phyloP scores from a whole-genome alignment of 2,888 invertebrate genomes.

The Chymomyza fuscimana region DNA sequence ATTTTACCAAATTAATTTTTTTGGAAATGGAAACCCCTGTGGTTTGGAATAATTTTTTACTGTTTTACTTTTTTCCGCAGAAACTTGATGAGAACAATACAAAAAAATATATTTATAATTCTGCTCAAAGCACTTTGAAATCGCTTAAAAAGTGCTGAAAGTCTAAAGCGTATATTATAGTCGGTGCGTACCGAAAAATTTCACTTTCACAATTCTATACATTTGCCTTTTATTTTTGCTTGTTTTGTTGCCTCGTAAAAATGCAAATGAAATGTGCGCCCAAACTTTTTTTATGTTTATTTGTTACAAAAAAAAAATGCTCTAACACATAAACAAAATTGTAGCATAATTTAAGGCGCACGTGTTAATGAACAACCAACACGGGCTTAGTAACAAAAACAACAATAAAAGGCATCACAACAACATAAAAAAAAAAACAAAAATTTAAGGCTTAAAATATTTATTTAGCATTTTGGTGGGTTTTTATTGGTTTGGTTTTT shows the following conservation, averaged over 20 bases:
- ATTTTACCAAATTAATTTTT: too few species aligned
- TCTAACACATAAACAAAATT: slow-evolving; percentile 23
- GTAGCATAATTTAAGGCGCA: slow-evolving; percentile 61
- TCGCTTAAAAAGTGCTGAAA: too few species aligned
- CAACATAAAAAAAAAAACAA: background rate
- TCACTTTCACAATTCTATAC: slow-evolving; percentile 50
- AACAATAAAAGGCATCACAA: background rate
- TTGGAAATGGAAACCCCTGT: too few species aligned
- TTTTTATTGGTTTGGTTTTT: slow-evolving; percentile 11
- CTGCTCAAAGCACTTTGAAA: too few species aligned
- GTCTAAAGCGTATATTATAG: too few species aligned
- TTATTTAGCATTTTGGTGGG: slow-evolving; percentile 8
- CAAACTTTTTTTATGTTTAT: slow-evolving; percentile 29
- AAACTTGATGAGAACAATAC: too few species aligned
- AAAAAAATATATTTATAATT: too few species aligned
- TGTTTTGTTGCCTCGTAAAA: slow-evolving; percentile 44
- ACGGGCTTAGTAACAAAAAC: slow-evolving; percentile 30
- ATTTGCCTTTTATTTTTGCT: slow-evolving; percentile 26
- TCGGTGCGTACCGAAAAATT: slow-evolving; percentile 16
- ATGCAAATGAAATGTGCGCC: slow-evolving; percentile 55
- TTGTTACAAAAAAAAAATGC: slow-evolving; percentile 11
- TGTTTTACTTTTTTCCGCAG: too few species aligned
- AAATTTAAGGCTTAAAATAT: slow-evolving; percentile 20
- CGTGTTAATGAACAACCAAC: slow-evolving; percentile 29
- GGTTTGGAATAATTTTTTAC: too few species aligned